A percentile compares a stretch with the other conserved stretches of the same genome.
Evolutionary conservation across 2,797 vertebrate species (phyloP).

Genomic region (Darevskia nairensis): DNA sequence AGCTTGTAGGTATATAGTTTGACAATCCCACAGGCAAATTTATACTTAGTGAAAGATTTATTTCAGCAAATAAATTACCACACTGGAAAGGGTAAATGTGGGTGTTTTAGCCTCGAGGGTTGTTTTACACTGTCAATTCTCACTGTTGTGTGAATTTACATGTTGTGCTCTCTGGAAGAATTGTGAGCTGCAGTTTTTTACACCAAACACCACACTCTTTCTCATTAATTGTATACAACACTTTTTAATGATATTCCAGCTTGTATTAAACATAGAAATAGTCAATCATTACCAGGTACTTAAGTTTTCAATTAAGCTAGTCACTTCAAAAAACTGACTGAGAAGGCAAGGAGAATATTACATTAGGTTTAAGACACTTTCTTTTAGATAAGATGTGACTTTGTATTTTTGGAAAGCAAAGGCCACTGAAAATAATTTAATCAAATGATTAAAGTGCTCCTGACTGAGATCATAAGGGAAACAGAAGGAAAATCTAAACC

Average conservation of each 20-base stretch:
- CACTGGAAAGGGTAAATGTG: not conserved
- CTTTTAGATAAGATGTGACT: not conserved
- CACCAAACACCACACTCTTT: not conserved
- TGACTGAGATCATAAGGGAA: conserved; percentile 9
- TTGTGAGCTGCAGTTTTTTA: conserved; percentile 23
- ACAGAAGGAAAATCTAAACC: not conserved
- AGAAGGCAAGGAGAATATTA: not conserved
- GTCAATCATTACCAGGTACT: not conserved
- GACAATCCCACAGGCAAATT: not conserved
- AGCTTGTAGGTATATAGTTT: not conserved
- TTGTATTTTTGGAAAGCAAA: not conserved
- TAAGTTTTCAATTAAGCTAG: not conserved
- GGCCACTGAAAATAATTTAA: not conserved
- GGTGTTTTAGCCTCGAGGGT: conserved; percentile 23
- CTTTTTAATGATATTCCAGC: conserved; percentile 12
- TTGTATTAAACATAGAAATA: not conserved
- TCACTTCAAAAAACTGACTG: not conserved
- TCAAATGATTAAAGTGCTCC: not conserved
- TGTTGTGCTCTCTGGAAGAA: not conserved
- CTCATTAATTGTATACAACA: not conserved
- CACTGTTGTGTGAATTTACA: not conserved
- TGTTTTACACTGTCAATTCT: conserved; percentile 40
- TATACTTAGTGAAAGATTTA: not conserved
- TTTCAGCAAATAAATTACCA: not conserved
- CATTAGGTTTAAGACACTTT: not conserved